A percentile compares a stretch with the other conserved stretches of the same genome.
Evolutionary conservation across 2,113 vertebrate genomes (phyloP).

Genomic region (Labrus mixtus): DNA sequence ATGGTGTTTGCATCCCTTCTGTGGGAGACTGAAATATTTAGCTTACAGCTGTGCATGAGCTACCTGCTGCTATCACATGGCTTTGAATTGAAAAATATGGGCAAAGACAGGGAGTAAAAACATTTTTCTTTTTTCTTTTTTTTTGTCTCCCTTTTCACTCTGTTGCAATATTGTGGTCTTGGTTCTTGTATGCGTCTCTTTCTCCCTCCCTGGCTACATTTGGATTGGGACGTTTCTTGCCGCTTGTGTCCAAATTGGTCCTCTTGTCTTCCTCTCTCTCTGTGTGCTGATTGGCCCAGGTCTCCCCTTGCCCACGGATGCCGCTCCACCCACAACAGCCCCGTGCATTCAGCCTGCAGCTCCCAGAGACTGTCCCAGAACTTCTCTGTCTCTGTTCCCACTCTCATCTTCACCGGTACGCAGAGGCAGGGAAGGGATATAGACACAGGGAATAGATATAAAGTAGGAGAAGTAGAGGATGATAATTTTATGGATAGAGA

Average conservation of each 20-base stretch:
- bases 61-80: conserved; percentile 34
- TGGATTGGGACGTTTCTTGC: conserved; percentile 65
- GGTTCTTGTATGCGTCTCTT: conserved; percentile 70
- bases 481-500: background rate
- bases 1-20: conserved; percentile 59
- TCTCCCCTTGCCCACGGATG: conserved; percentile 98
- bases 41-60: conserved; percentile 30
- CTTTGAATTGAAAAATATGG: conserved; percentile 31
- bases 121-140: conserved; percentile 36
- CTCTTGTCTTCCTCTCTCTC: conserved; percentile 71
- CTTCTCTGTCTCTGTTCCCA: conserved; percentile 99
- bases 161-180: conserved; percentile 72
- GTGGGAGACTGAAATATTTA: conserved; percentile 12
- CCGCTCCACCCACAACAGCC: conserved; percentile 99
- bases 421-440: conserved; percentile 79
- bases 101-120: conserved; percentile 38
- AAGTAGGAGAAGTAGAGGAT: conserved; percentile 4
- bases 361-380: conserved; percentile 98
- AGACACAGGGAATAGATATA: conserved; percentile 20
- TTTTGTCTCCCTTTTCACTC: conserved; percentile 50
- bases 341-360: conserved; percentile 97
- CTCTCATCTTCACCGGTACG: conserved; percentile 99
- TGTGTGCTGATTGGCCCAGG: conserved; percentile 91
- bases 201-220: conserved; percentile 69
- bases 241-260: conserved; percentile 65